A percentile compares a stretch with the other conserved stretches of the same genome.
phyloP scores from a whole-genome alignment of 2,888 invertebrate species.

The Polietes domitor region DNA sequence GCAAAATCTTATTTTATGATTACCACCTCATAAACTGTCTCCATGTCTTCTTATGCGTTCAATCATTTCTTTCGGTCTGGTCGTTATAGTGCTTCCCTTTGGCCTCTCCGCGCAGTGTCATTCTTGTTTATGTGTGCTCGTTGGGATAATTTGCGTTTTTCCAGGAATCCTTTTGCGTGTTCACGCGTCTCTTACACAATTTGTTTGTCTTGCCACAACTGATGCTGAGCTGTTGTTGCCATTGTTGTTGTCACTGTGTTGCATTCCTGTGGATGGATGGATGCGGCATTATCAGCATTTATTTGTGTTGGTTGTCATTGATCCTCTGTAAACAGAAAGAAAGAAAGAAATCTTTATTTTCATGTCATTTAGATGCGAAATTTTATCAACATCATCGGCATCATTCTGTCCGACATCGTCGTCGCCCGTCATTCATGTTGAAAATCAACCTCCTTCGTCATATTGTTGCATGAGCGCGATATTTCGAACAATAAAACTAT shows the following conservation, averaged over 20 bases:
- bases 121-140: constrained; percentile 4
- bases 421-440: constrained; percentile 22
- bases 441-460: constrained; percentile 18
- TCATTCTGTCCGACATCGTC: constrained; percentile 13
- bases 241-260: too few species aligned
- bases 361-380: constrained; percentile 56
- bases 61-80: constrained; percentile 13
- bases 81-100: neutral
- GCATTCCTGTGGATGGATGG: constrained; percentile 28
- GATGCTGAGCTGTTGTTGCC: constrained; percentile 2
- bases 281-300: constrained; percentile 37
- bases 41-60: neutral
- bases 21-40: constrained; percentile 48
- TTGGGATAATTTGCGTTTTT: constrained; percentile 48
- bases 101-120: constrained; percentile 21
- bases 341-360: constrained; percentile 25
- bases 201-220: constrained; percentile 1
- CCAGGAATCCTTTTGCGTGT: constrained; percentile 62
- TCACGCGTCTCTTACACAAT: constrained; percentile 54
- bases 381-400: constrained; percentile 45
- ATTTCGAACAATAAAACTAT: constrained; percentile 65
- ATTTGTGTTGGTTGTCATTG: constrained; percentile 60
- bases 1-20: constrained; percentile 15
- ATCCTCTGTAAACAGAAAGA: constrained; percentile 64
- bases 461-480: constrained; percentile 58